phyloP scores from a whole-genome alignment of 2,888 invertebrate species.

The Exephanes ischioxanthus region DNA sequence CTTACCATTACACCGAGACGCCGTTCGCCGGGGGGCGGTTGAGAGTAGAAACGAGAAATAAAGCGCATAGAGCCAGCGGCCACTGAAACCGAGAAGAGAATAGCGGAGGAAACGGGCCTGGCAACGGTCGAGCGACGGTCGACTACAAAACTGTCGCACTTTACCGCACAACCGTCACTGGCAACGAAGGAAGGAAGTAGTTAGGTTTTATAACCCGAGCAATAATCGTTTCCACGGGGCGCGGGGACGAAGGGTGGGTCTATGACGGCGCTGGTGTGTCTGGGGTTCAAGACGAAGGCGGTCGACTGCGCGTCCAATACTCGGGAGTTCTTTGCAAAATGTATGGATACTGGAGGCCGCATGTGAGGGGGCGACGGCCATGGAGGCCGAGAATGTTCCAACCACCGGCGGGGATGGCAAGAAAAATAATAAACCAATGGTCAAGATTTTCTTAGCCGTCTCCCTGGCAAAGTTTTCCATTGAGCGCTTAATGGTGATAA shows the following conservation, averaged over 20 bases:
- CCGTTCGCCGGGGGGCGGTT: background rate
- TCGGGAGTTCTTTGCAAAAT: constrained; percentile 28
- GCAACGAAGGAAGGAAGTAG: constrained; percentile 76
- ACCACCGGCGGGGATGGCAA: constrained; percentile 18
- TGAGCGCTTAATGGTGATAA: too few relatives aligned
- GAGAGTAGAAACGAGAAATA: constrained; percentile 26
- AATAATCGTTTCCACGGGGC: constrained; percentile 79
- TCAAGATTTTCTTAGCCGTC: constrained; percentile 18
- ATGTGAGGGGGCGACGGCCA: background rate
- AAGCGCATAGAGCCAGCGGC: constrained; percentile 22
- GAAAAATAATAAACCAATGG: constrained; percentile 58
- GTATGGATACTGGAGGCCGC: constrained; percentile 27
- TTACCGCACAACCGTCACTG: constrained; percentile 63
- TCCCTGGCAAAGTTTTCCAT: background rate
- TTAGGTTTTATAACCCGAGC: constrained; percentile 79
- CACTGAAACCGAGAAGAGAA: background rate
- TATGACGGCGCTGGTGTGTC: constrained; percentile 70
- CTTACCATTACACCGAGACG: constrained; percentile 75
- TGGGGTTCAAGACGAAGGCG: constrained; percentile 56
- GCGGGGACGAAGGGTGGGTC: constrained; percentile 56
- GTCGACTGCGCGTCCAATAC: constrained; percentile 32
- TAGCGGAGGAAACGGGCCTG: constrained; percentile 18
- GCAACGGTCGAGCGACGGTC: constrained; percentile 65
- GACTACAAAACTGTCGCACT: constrained; percentile 79
- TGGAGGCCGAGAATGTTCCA: constrained; percentile 42